phyloP scores from a whole-genome alignment of 2,888 invertebrate genomes.

The Eueremaeus valkanovi region DNA sequence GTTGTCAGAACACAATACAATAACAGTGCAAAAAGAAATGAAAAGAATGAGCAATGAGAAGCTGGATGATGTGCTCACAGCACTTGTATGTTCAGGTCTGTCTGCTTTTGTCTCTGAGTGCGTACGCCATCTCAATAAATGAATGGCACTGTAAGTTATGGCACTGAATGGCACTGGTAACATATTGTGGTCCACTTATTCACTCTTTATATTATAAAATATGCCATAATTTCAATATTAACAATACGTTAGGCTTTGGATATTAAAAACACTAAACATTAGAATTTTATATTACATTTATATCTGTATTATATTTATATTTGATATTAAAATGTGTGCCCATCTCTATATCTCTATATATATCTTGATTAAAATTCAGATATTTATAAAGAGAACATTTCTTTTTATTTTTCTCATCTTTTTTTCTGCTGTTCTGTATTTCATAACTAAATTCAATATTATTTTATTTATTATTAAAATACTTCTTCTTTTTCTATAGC shows the following conservation, averaged over 20 bases:
- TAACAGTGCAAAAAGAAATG: not conserved
- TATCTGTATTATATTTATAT: no score
- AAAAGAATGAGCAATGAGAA: slow-evolving; percentile 17
- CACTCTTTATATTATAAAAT: slow-evolving; percentile 7
- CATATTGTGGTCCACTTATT: slow-evolving; percentile 17
- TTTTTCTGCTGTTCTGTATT: no score
- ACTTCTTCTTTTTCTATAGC: not conserved
- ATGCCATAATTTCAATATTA: not conserved
- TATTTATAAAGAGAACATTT: no score
- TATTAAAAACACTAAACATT: no score
- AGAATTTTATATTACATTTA: no score
- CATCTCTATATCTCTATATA: no score
- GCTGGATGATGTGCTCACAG: not conserved
- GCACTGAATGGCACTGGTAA: not conserved
- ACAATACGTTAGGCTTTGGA: no score
- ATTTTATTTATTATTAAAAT: not conserved
- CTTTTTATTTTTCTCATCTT: no score
- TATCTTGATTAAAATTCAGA: no score
- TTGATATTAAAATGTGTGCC: no score
- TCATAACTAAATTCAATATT: no score
- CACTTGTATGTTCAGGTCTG: not conserved
- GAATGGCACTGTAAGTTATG: not conserved
- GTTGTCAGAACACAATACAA: slow-evolving; percentile 13
- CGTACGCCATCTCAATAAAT: not conserved
- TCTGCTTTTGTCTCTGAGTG: not conserved